phyloP scores from a whole-genome alignment of 2,888 invertebrate species.

The Hydraecia micacea region DNA sequence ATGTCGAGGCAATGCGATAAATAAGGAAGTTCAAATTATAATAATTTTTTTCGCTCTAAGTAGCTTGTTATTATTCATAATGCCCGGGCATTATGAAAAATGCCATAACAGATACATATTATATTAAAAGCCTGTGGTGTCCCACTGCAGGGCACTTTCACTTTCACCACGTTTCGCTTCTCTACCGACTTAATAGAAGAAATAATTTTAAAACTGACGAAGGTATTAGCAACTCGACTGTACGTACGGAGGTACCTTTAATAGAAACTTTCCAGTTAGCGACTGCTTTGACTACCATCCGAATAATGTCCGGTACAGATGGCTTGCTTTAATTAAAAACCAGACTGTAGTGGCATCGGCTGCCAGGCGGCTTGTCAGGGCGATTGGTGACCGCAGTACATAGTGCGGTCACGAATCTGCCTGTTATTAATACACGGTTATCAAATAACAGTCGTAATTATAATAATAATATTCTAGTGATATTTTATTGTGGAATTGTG shows the following conservation, averaged over 20 bases:
- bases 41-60: too few species aligned
- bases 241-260: neutral
- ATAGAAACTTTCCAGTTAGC: constrained; percentile 14
- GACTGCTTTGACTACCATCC: constrained; percentile 16
- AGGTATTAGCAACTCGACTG: neutral
- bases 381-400: constrained; percentile 33
- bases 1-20: too few species aligned
- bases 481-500: neutral
- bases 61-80: too few species aligned
- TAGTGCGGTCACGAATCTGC: constrained; percentile 36
- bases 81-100: too few species aligned
- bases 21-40: too few species aligned
- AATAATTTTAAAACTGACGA: neutral
- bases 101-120: too few species aligned
- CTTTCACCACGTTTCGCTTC: too few species aligned
- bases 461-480: neutral
- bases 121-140: too few species aligned
- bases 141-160: too few species aligned
- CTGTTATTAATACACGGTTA: constrained; percentile 35
- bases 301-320: constrained; percentile 32
- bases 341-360: neutral
- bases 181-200: neutral
- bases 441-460: constrained; percentile 16
- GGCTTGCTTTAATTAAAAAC: constrained; percentile 52
- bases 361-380: constrained; percentile 12